phyloP scores from a whole-genome alignment of 2,888 invertebrate species.

The Caenorhabditis becei region DNA sequence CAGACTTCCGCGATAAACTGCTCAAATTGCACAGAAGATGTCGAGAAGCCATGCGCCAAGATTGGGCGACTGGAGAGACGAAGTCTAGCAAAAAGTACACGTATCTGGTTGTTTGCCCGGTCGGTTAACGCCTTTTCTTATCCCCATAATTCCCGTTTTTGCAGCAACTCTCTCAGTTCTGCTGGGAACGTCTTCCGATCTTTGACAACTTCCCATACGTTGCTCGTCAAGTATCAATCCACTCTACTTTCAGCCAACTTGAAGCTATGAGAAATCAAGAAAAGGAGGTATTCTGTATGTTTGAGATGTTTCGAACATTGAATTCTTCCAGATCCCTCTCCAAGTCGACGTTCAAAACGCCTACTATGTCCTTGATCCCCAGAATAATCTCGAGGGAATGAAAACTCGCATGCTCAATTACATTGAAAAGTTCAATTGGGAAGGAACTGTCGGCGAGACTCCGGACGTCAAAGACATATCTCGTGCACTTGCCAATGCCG shows the following conservation, averaged over 20 bases:
- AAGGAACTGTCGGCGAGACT: conserved; percentile 67
- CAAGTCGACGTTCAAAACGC: conserved; percentile 72
- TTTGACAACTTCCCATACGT: conserved; percentile 69
- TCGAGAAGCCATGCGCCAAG: not conserved
- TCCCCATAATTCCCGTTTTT: not conserved
- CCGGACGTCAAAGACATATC: conserved; percentile 63
- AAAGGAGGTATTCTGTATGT: conserved; percentile 36
- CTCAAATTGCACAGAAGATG: not conserved
- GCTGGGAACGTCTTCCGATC: conserved; percentile 74
- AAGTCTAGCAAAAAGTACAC: conserved; percentile 46
- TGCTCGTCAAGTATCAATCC: conserved; percentile 72
- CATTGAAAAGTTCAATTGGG: conserved; percentile 71
- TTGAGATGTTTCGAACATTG: no score
- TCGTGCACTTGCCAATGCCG: conserved; percentile 66
- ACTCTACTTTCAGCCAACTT: conserved; percentile 63
- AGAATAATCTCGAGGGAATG: conserved; percentile 74
- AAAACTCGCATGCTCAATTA: conserved; percentile 70
- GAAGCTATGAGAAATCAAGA: conserved; percentile 35
- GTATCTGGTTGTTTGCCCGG: conserved; percentile 50
- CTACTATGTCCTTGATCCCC: conserved; percentile 78
- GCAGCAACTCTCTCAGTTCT: conserved; percentile 61
- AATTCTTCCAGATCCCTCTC: conserved; percentile 65
- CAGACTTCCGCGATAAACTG: conserved; percentile 9
- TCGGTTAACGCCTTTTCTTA: no score
- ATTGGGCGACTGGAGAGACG: not conserved